Percentiles rank a stretch among this genome's conserved stretches.
These are phyloP conservation scores for Echinarachnius parma DNA, from an alignment of 53 echinoderm and acorn worm species.

Conservation along the genomic window DNA sequence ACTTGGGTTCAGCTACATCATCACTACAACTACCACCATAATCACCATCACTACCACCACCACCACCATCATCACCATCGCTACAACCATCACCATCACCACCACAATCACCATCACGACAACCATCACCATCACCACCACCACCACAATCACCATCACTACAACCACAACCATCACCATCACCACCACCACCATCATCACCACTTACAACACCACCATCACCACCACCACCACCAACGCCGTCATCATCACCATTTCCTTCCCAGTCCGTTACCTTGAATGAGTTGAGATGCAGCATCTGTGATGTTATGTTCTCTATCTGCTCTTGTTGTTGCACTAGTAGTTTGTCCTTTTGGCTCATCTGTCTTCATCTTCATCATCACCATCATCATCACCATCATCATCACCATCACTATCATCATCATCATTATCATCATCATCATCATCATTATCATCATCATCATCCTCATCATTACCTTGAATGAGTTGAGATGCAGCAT, in stretches of 20 bases:
- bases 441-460: slow-evolving; percentile 22
- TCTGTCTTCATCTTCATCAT: slow-evolving; percentile 38
- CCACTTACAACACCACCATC: slow-evolving; percentile 4
- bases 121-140: neutral
- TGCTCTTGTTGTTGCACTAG: slow-evolving; percentile 94
- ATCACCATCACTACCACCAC: too few relatives aligned
- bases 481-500: neutral
- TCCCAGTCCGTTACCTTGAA: slow-evolving; percentile 60
- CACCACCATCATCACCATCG: neutral
- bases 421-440: slow-evolving; percentile 31
- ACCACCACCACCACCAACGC: neutral
- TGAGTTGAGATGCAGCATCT: slow-evolving; percentile 86
- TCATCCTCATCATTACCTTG: slow-evolving; percentile 7
- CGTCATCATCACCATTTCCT: neutral
- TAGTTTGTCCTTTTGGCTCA: slow-evolving; percentile 81
- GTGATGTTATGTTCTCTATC: slow-evolving; percentile 82
- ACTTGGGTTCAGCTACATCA: too few relatives aligned
- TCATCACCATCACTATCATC: slow-evolving; percentile 29
- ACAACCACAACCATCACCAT: neutral
- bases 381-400: slow-evolving; percentile 8
- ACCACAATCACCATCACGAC: neutral
- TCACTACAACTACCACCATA: too few relatives aligned
- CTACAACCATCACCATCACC: neutral
- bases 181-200: neutral
- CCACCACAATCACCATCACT: neutral